Base-by-base conservation (phyloP, 2,797 vertebrate genomes). In the Monodelphis domestica region DNA sequence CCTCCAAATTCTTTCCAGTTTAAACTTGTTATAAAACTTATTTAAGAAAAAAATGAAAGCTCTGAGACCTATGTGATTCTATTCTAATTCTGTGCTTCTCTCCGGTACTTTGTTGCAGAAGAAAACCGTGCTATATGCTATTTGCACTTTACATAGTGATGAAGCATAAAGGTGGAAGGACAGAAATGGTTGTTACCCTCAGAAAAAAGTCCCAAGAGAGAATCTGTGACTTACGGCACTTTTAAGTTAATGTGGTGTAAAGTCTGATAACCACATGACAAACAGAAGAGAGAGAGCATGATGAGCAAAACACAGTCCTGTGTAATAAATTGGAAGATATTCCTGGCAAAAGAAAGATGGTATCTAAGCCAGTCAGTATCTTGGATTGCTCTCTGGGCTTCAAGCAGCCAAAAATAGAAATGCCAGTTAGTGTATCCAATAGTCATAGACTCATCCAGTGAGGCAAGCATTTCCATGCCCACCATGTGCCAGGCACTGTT, bases 361-460 rank as follows among this genome's bases (percentile, higher is more conserved):
- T 55, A n/a, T 54, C 30, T 51, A 51, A 93, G 1, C 15, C 93
- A 59, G 93, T 50, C 51, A n/a, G 14, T 84, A 53, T 91, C 52
- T 90, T 26, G 52, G 89, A 53, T 10, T 93, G 91, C 28, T 94
- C 89, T 55, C 88, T 96, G 88, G 30, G 55, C 33, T 95, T 57
- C 78, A 93, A 15, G 70, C 51, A 88, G 53, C 28, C 50, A 9
- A 21, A 84, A 54, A 70, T 29, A 56, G 54, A 90, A 88, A 33
- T 29, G 9, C 29, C 57, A 78, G 90, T n/a, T 50, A 57, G 88
- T 78, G 78, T 9, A 45, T 26, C 70, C 38, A 84, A 7, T 26
- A 28, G 63, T 38, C 21, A 78, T 24, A 26, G 38, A 38, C 3
- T 84, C 38, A 84, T 45, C 38, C 70, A 10, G 11, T 78, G 17